Evolutionary conservation across 1,140 invertebrate genomes (phyloP), one percentile per base, ranked within the genome.

Genomic region (Globodera rostochiensis): DNA sequence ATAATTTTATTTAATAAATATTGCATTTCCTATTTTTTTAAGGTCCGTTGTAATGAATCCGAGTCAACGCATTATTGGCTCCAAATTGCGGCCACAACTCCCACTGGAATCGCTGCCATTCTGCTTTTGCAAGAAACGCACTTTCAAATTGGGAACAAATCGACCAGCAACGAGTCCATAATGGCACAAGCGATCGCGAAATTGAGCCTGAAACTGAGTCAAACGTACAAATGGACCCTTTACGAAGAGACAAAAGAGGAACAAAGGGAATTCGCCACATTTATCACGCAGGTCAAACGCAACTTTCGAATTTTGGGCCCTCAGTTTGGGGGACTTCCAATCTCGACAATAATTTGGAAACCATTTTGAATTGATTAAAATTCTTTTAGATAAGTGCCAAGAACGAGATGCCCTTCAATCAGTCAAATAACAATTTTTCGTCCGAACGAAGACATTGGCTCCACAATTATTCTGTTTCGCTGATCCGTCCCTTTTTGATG

Each of bases 31-130:
- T 19, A 69, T 69, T 69, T 7, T 69, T 5, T 4, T 0, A 21
- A 69, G 67, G 67, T 69, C 19, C n/a, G n/a, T 15, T 69, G 67
- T 15, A 45, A 69, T 13, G 67, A 69, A 21, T 21, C 67, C 67
- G 67, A 69, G 8, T 21, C 8, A 8, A 19, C n/a, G 50, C 77
- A n/a, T 75, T 87, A 74, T 80, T 94, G 96, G 67, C 96, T 99
- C 83, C 96, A 98, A 91, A 92, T 99, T 74, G 98, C 97, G 0
- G 97, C 97, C 7, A 98, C 97, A 6, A 98, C 97, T 5, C 96
- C 97, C 0, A 98, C 96, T 15, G 96, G 95, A 86, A 97, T 95
- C 64, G 97, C 97, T 0, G 95, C 98, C 15, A 92, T 96, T 15
- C 92, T 98, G 71, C 96, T 98, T 91, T 98, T 96, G 0, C 96